Conservation (phyloP, 2,113 vertebrate species). For the Strix aluco region DNA sequence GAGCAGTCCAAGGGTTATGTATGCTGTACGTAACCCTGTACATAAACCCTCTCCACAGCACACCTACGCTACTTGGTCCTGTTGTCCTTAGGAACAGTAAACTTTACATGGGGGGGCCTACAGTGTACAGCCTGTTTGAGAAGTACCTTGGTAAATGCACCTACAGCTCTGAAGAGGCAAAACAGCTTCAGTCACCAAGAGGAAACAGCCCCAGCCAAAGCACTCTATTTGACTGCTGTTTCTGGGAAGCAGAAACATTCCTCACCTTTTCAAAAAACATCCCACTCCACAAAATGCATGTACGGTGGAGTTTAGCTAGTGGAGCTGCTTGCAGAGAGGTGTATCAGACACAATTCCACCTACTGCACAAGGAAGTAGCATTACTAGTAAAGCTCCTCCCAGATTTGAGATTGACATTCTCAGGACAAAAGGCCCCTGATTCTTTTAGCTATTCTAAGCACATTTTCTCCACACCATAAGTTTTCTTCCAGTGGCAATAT, state of each 20-base stretch:
- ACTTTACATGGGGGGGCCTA: not conserved
- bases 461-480: rapidly evolving
- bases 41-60: not conserved
- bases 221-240: not conserved
- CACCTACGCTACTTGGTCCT: rapidly evolving
- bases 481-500: not conserved
- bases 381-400: not conserved
- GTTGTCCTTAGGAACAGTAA: not conserved
- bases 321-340: not conserved
- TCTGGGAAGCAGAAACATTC: not conserved
- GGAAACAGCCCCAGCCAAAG: not conserved
- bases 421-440: not conserved
- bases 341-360: not conserved
- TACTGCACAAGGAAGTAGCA: not conserved
- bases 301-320: not conserved
- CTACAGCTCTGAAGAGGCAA: not conserved
- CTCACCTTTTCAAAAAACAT: not conserved
- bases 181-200: not conserved
- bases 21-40: not conserved
- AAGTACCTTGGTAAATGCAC: not conserved
- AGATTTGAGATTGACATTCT: not conserved
- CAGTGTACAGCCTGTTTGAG: not conserved
- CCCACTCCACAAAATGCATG: not conserved
- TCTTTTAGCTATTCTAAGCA: not conserved
- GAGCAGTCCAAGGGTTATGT: not conserved